A percentile compares a stretch with the other conserved stretches of the same genome.
Evolutionary conservation across 2,113 vertebrate genomes (phyloP).

Genomic region (Takifugu flavidus): DNA sequence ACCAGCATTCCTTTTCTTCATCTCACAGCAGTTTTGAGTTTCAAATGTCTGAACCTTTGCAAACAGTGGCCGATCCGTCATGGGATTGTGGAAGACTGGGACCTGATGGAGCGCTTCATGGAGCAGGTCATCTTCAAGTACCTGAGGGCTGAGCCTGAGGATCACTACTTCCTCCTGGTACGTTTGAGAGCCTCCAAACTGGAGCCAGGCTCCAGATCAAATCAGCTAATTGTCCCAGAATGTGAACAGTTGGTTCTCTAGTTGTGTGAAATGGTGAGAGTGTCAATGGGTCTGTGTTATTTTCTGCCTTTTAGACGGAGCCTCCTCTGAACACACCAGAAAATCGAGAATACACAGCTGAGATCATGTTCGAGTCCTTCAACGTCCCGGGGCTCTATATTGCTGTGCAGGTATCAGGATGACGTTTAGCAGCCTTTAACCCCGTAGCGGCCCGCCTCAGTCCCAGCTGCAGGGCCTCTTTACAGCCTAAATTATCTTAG

Average conservation of each 20-base stretch:
- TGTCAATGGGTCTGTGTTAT: not conserved
- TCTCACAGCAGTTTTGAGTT: not conserved
- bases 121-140: conserved; percentile 99
- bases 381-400: conserved; percentile 98
- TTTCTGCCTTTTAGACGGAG: conserved; percentile 81
- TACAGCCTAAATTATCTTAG: no score
- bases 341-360: conserved; percentile 97
- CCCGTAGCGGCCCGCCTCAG: no score
- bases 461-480: no score
- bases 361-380: conserved; percentile 99
- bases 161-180: conserved; percentile 98
- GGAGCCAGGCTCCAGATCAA: no score
- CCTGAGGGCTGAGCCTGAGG: conserved; percentile 95
- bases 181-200: conserved; percentile 37
- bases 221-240: not conserved
- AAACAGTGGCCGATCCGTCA: conserved; percentile 96
- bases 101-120: conserved; percentile 99
- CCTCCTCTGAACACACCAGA: conserved; percentile 98
- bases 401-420: conserved; percentile 87
- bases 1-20: no score
- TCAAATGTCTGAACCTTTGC: not conserved
- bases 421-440: not conserved
- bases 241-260: not conserved
- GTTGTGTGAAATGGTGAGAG: not conserved
- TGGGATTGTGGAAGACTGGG: conserved; percentile 99